Percentiles rank a stretch among this genome's conserved stretches.
phyloP scores from a whole-genome alignment of 2,113 vertebrate genomes.

The Dissostichus mawsoni region DNA sequence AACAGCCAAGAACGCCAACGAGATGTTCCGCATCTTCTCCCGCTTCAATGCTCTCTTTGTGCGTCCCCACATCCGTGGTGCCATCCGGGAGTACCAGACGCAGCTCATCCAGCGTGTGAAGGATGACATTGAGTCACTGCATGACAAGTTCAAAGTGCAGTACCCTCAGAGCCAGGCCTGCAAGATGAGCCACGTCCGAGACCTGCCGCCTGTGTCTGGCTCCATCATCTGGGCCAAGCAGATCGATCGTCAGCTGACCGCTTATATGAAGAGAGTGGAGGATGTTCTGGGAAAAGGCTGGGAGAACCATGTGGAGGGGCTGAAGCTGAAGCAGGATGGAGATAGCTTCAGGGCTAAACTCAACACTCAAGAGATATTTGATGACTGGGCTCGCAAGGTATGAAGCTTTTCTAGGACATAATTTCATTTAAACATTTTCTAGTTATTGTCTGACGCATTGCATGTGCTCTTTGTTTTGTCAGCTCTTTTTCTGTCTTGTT shows the following conservation, averaged over 20 bases:
- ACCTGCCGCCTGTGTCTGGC: conserved; percentile 95
- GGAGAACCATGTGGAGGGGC: conserved; percentile 98
- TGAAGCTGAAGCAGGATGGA: conserved; percentile 98
- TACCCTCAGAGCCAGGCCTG: conserved; percentile 98
- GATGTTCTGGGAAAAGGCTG: conserved; percentile 98
- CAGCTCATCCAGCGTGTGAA: conserved; percentile 98
- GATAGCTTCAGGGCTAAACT: conserved; percentile 99
- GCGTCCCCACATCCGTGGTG: conserved; percentile 96
- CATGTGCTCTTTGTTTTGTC: neutral
- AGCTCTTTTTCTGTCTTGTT: neutral
- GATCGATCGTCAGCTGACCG: conserved; percentile 96
- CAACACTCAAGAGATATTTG: conserved; percentile 98
- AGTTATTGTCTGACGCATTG: neutral
- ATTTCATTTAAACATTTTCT: neutral
- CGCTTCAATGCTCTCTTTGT: conserved; percentile 98
- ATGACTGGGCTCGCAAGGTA: conserved; percentile 98
- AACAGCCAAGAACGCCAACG: conserved; percentile 98
- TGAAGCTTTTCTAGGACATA: neutral
- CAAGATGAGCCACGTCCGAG: conserved; percentile 98
- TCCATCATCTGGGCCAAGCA: conserved; percentile 99
- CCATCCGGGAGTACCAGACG: conserved; percentile 97
- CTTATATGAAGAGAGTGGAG: conserved; percentile 99
- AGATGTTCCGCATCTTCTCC: conserved; percentile 99
- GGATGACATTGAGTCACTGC: conserved; percentile 97
- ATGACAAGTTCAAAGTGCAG: conserved; percentile 99